Percentiles rank a stretch among this genome's conserved stretches.
Conservation (phyloP, 1,140 invertebrate genomes). For the Anadara kagoshimensis region DNA sequence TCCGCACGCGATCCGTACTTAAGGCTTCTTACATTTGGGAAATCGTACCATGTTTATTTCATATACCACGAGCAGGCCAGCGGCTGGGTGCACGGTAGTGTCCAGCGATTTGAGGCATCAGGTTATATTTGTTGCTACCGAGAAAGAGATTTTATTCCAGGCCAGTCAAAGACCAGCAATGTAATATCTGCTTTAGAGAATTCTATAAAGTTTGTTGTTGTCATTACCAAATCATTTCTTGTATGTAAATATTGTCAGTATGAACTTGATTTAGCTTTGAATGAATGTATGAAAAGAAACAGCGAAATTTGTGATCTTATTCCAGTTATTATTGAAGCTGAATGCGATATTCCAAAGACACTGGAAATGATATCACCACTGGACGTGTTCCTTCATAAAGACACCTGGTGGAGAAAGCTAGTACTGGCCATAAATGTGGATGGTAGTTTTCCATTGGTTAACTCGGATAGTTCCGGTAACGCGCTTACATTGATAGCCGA, state of each 20-base stretch:
- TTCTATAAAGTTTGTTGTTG: constrained; percentile 6
- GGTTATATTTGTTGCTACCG: constrained; percentile 20
- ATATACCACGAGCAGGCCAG: background rate
- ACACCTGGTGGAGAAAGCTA: constrained; percentile 1
- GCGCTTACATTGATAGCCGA: background rate
- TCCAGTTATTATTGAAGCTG: constrained; percentile 4
- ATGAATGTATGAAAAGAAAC: constrained; percentile 13
- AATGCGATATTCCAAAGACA: constrained; percentile 7
- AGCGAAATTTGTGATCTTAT: constrained; percentile 7
- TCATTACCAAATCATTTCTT: constrained; percentile 16
- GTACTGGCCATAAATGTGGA: background rate
- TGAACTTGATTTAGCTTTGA: constrained; percentile 12
- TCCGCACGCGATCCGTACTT: too few species aligned
- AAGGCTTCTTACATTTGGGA: constrained; percentile 10
- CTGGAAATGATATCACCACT: background rate
- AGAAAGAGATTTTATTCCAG: constrained; percentile 11
- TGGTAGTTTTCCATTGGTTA: background rate
- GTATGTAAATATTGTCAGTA: constrained; percentile 9
- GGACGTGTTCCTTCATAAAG: background rate
- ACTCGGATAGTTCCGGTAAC: background rate
- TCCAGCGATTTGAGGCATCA: constrained; percentile 1
- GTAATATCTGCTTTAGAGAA: constrained; percentile 8
- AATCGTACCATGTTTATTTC: constrained; percentile 18
- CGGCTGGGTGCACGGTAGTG: background rate
- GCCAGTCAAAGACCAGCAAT: background rate